A percentile compares a stretch with the other conserved stretches of the same genome.
These are phyloP conservation scores for Cyrtonyx montezumae DNA, from an alignment of 2,113 vertebrate genomes.

Conservation along the genomic window DNA sequence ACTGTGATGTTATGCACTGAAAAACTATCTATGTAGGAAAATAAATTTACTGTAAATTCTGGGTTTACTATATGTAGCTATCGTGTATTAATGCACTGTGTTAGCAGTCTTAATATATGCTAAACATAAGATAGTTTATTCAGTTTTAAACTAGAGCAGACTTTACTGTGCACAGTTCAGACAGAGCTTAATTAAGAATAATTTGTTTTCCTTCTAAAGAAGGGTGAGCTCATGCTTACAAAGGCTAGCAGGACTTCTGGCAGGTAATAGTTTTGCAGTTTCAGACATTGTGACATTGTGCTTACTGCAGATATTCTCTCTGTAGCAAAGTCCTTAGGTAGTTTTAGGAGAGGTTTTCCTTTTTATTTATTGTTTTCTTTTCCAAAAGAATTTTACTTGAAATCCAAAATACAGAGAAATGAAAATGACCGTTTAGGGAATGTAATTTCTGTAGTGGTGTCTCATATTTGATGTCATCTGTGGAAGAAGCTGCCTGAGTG, in stretches of 20 bases:
- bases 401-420: neutral
- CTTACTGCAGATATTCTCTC: neutral
- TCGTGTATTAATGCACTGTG: neutral
- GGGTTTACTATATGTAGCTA: neutral
- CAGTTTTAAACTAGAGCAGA: neutral
- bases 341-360: neutral
- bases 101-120: neutral
- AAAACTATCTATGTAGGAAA: neutral
- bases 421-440: neutral
- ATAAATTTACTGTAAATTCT: neutral
- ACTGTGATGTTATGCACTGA: neutral
- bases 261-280: neutral
- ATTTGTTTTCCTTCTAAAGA: neutral
- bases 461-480: neutral
- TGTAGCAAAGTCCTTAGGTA: neutral
- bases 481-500: neutral
- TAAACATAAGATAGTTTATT: neutral
- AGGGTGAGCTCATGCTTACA: neutral
- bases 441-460: neutral
- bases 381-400: neutral
- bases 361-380: neutral
- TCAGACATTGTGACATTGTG: neutral
- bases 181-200: neutral
- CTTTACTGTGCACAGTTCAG: neutral
- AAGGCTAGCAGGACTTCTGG: neutral